Evolutionary conservation across 1,140 invertebrate species (phyloP).

Genomic region (Melipona quadrifasciata): DNA sequence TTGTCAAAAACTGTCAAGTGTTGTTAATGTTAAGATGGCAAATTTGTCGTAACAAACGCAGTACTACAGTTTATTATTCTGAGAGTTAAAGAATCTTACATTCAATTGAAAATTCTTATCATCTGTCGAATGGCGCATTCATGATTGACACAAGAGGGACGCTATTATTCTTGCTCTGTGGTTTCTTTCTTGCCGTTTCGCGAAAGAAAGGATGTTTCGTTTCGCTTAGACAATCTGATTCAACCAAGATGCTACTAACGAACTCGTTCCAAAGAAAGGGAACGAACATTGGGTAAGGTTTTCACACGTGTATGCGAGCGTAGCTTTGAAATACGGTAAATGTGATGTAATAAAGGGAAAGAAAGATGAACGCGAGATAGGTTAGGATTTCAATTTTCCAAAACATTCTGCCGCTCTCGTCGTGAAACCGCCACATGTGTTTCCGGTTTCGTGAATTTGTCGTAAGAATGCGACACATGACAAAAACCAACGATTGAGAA

Average conservation of each 20-base stretch:
- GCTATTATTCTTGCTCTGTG: no score
- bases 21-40: not conserved
- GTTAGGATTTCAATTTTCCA: constrained; percentile 32
- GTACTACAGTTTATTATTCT: not conserved
- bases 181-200: not conserved
- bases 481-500: not conserved
- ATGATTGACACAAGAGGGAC: not conserved
- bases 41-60: not conserved
- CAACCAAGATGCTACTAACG: constrained; percentile 19
- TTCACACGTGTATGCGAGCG: constrained; percentile 53
- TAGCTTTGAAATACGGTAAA: constrained; percentile 35
- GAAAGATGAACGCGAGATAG: constrained; percentile 29
- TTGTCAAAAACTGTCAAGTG: not conserved
- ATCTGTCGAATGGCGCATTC: not conserved
- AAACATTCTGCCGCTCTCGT: not conserved
- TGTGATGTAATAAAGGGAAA: constrained; percentile 47
- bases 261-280: constrained; percentile 36
- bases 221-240: not conserved
- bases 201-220: not conserved
- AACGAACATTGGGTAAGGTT: constrained; percentile 37
- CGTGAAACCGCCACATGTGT: constrained; percentile 2
- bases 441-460: constrained; percentile 14
- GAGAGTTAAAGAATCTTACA: not conserved
- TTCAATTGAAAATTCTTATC: not conserved
- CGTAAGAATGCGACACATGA: not conserved